Conservation (phyloP, 2,113 vertebrate species). For the Oryctolagus cuniculus region mOryCun1.1 NC_091445.1:51352501-51353000, state of each 20-base stretch:
- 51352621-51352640: background rate
- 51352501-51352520: background rate
- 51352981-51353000: background rate
- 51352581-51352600: background rate
- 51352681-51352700: background rate
- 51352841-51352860: rapidly evolving
- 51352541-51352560: background rate
- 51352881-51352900: background rate
- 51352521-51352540: background rate
- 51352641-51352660: background rate
- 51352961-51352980: background rate
- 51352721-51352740: rapidly evolving
- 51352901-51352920: background rate
- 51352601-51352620: background rate
- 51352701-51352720: background rate
- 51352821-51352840: background rate
- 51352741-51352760: background rate
- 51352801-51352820: rapidly evolving
- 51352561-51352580: background rate
- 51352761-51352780: background rate
- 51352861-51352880: background rate
- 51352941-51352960: background rate
- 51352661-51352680: background rate
- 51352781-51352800: background rate
- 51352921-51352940: background rate